A percentile compares a stretch with the other conserved stretches of the same genome.
phyloP scores from a whole-genome alignment of 2,888 invertebrate genomes.

The Clanis bilineata region DNA sequence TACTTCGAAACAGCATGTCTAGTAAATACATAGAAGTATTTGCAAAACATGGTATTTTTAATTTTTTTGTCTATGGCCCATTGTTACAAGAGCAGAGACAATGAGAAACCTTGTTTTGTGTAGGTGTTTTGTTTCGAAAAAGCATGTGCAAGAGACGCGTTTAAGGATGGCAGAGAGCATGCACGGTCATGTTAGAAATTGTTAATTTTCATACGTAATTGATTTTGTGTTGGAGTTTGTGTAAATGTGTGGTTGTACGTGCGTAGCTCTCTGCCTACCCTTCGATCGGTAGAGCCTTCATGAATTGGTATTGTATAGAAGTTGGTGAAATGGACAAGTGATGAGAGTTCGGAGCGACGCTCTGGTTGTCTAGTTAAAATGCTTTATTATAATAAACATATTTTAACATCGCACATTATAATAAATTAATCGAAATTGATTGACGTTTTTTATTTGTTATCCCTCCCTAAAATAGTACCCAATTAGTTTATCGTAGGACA shows the following conservation, averaged over 20 bases:
- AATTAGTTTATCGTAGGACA: too few relatives aligned
- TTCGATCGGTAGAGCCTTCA: conserved; percentile 38
- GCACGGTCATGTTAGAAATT: background rate
- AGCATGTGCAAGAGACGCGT: too few relatives aligned
- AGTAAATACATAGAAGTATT: too few relatives aligned
- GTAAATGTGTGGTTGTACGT: background rate
- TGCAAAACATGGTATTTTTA: too few relatives aligned
- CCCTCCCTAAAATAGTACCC: conserved; percentile 8
- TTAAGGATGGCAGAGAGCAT: conserved; percentile 23
- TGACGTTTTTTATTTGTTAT: conserved; percentile 43
- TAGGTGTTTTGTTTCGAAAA: too few relatives aligned
- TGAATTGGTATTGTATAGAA: conserved; percentile 63
- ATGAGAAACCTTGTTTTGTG: too few relatives aligned
- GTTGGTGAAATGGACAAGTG: conserved; percentile 57
- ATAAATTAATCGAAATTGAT: conserved; percentile 81
- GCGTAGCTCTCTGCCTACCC: background rate
- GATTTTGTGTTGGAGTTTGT: conserved; percentile 46
- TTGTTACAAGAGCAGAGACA: too few relatives aligned
- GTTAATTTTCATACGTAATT: conserved; percentile 31
- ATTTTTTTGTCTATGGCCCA: too few relatives aligned
- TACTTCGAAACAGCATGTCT: too few relatives aligned
- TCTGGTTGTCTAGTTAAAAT: conserved; percentile 60
- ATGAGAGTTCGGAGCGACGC: conserved; percentile 50
- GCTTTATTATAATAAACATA: conserved; percentile 79
- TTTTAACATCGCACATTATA: conserved; percentile 83